Conservation (phyloP, 2,113 vertebrate genomes). For the Perccottus glenii region DNA sequence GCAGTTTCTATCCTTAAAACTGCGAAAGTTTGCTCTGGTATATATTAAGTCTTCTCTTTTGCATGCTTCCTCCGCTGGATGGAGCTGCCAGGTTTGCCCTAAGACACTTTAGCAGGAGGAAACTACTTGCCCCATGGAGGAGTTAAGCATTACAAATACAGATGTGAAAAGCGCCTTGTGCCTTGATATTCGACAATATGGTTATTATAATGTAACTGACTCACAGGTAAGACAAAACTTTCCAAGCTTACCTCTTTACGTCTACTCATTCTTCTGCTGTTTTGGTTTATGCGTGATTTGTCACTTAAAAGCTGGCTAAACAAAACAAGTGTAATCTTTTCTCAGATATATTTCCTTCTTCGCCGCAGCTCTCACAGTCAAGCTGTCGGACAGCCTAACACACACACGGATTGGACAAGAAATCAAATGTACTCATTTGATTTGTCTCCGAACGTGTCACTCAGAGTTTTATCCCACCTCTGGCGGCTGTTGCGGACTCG, state of each 20-base stretch:
- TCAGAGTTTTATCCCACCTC: constrained; percentile 30
- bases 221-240: constrained; percentile 13
- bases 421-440: constrained; percentile 9
- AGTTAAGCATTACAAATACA: no score
- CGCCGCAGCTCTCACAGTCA: constrained; percentile 63
- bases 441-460: constrained; percentile 48
- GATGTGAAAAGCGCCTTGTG: neutral
- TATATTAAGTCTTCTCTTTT: neutral
- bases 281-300: neutral
- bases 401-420: constrained; percentile 57
- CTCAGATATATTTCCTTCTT: constrained; percentile 10
- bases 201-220: neutral
- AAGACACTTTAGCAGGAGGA: neutral
- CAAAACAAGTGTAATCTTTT: neutral
- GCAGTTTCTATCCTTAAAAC: neutral
- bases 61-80: neutral
- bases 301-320: neutral
- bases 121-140: neutral
- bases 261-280: neutral
- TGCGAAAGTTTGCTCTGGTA: neutral
- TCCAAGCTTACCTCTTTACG: constrained; percentile 33
- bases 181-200: neutral
- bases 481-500: constrained; percentile 2
- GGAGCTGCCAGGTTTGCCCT: neutral
- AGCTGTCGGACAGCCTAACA: constrained; percentile 33